Percentiles rank a stretch among this genome's conserved stretches.
Evolutionary conservation across 2,888 invertebrate species (phyloP).

Genomic region (Cryptus viduatorius): DNA sequence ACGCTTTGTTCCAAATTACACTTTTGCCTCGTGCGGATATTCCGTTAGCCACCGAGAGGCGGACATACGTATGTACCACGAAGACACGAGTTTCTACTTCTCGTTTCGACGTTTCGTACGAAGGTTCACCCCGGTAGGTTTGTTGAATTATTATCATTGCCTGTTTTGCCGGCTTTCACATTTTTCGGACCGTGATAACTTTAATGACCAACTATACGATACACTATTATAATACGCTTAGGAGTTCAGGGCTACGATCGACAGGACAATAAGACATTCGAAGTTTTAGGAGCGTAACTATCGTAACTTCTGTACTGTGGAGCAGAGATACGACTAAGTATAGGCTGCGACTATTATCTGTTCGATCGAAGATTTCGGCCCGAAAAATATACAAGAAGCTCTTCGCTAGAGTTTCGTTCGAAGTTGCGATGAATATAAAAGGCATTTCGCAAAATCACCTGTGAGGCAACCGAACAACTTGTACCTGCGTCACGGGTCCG

Average conservation of each 20-base stretch:
- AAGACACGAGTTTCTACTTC: slow-evolving; percentile 15
- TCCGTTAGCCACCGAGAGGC: slow-evolving; percentile 3
- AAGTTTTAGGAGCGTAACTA: slow-evolving; percentile 47
- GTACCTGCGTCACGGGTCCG: not conserved
- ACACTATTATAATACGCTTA: slow-evolving; percentile 54
- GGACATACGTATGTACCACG: not conserved
- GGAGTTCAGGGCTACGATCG: slow-evolving; percentile 40
- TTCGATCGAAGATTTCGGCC: slow-evolving; percentile 11
- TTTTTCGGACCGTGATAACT: slow-evolving; percentile 64
- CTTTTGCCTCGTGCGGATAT: slow-evolving; percentile 19
- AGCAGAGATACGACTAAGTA: not conserved
- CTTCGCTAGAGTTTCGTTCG: not conserved
- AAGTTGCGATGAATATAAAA: not conserved
- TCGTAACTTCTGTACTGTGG: slow-evolving; percentile 12
- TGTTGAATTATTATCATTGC: slow-evolving; percentile 31
- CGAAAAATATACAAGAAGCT: not conserved
- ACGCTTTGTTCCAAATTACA: slow-evolving; percentile 31
- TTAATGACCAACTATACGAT: slow-evolving; percentile 44
- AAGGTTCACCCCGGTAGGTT: slow-evolving; percentile 8
- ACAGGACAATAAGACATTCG: slow-evolving; percentile 16
- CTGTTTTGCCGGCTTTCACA: slow-evolving; percentile 54
- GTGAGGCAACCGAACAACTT: not conserved
- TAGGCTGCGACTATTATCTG: slow-evolving; percentile 22
- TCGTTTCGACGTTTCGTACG: not conserved
- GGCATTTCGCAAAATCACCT: slow-evolving; percentile 10